A percentile compares a stretch with the other conserved stretches of the same genome.
These are phyloP conservation scores for Gobius niger DNA, from an alignment of 2,113 vertebrate genomes.

Conservation along the genomic window DNA sequence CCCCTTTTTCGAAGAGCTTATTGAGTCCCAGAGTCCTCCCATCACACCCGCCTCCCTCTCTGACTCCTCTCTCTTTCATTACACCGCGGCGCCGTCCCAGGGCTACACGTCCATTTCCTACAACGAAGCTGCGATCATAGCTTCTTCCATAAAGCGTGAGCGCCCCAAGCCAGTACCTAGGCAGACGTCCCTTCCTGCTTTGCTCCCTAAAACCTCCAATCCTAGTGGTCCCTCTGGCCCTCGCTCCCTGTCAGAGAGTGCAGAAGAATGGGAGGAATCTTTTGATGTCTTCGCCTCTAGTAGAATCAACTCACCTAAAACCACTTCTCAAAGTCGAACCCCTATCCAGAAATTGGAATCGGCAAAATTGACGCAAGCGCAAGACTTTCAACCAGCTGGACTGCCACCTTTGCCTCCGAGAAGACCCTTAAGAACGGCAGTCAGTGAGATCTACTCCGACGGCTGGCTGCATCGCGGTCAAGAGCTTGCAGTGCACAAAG, in stretches of 20 bases:
- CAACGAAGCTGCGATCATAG: slow-evolving; percentile 48
- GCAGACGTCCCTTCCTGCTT: slow-evolving; percentile 72
- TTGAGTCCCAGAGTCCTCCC: slow-evolving; percentile 86
- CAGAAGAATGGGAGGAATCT: slow-evolving; percentile 83
- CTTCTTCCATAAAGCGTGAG: slow-evolving; percentile 63
- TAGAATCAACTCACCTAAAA: slow-evolving; percentile 78
- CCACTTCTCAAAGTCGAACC: slow-evolving; percentile 6
- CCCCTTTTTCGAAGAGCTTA: slow-evolving; percentile 91
- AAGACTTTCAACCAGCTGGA: slow-evolving; percentile 34
- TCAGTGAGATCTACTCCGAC: slow-evolving; percentile 66
- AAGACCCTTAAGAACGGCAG: slow-evolving; percentile 49
- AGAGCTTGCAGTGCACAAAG: slow-evolving; percentile 77
- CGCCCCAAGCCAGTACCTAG: slow-evolving; percentile 67
- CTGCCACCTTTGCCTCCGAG: slow-evolving; percentile 73
- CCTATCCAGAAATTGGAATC: slow-evolving; percentile 23
- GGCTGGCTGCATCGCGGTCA: slow-evolving; percentile 78
- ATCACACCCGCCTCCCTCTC: slow-evolving; percentile 81
- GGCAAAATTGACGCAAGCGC: slow-evolving; percentile 16
- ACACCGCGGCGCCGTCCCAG: slow-evolving; percentile 69
- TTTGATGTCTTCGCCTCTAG: slow-evolving; percentile 89
- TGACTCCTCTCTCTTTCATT: slow-evolving; percentile 62
- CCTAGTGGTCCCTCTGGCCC: slow-evolving; percentile 23
- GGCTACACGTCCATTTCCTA: slow-evolving; percentile 57
- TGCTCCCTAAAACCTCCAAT: slow-evolving; percentile 53
- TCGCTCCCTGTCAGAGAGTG: slow-evolving; percentile 60